Base-by-base conservation (phyloP, 2,888 invertebrate genomes). In the Dicyrtomina minuta region DNA sequence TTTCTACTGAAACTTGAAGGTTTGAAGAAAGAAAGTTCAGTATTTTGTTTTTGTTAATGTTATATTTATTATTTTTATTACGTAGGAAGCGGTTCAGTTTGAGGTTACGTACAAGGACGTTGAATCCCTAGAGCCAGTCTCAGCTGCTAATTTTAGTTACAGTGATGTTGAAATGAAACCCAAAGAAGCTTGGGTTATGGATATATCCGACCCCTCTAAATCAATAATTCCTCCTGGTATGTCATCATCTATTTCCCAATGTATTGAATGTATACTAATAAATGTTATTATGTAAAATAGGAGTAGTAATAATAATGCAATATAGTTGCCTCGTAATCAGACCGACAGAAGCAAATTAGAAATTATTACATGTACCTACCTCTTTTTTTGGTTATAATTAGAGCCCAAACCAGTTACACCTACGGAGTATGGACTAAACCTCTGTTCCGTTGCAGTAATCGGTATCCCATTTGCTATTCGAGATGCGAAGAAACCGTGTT, bases 31-130 rank as follows among this genome's bases (percentile, higher is more conserved):
- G n/a, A n/a, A n/a, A n/a, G n/a, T n/a, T n/a, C n/a, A n/a, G n/a
- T n/a, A n/a, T n/a, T n/a, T 76, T n/a, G 13, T 10, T 43, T 43
- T 10, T 43, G 13, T 43, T 43, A 13, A 43, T 43, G 61, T 59
- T 49, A 26, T 39, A n/a, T 53, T 41, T 61, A 12, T 58, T 56
- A 13, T 24, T 43, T 43, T 43, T 43, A 13, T 43, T 43, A 43
- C 43, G 43, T 81, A 85, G 85, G 83, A 82, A 79, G 83, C 84
- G 77, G 82, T 84, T 44, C 82, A 83, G 72, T 85, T 86, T 79
- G 83, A 83, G 68, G 80, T 83, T 17, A 81, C 70, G 3, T 55
- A 70, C 5, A 70, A 73, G 43, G 70, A 72, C 41, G 27, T 76
- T 1, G 51, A 56, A 22, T 68, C 69, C 10, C 53, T 64, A 17